phyloP scores from a whole-genome alignment of 2,797 vertebrate species.

The Alcedo quadribrachys region DNA sequence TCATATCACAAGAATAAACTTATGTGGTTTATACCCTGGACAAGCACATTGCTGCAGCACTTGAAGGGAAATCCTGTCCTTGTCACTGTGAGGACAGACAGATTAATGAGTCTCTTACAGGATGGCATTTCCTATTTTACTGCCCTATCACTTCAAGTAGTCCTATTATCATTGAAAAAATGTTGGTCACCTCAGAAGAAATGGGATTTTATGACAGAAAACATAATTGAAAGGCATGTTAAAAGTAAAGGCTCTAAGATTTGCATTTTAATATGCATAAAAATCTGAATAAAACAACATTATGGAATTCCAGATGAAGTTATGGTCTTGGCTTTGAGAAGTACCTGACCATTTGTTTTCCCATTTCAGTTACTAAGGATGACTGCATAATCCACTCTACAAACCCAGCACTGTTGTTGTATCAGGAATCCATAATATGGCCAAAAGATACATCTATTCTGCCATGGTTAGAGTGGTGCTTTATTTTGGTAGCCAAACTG shows the following conservation, averaged over 20 bases:
- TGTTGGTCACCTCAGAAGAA: not conserved
- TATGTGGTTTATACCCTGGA: not conserved
- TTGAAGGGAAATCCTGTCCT: conserved; percentile 43
- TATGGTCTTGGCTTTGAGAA: not conserved
- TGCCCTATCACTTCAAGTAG: not conserved
- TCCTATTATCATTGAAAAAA: not conserved
- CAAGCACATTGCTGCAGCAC: not conserved
- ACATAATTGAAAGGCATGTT: not conserved
- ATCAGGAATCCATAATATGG: not conserved
- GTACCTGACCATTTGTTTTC: not conserved
- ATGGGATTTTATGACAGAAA: not conserved
- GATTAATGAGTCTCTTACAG: not conserved
- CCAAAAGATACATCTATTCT: not conserved
- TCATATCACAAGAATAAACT: not conserved
- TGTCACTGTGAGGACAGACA: not conserved
- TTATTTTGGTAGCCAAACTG: conserved; percentile 52
- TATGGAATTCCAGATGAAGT: not conserved
- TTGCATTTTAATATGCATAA: not conserved
- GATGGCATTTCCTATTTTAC: not conserved
- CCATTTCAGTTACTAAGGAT: not conserved
- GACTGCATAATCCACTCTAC: not conserved
- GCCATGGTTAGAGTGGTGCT: not conserved
- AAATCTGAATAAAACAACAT: not conserved
- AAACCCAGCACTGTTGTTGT: conserved; percentile 1
- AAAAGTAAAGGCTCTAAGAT: not conserved